Conservation (phyloP, 2,113 vertebrate species). For the Cranoglanis bouderius region DNA sequence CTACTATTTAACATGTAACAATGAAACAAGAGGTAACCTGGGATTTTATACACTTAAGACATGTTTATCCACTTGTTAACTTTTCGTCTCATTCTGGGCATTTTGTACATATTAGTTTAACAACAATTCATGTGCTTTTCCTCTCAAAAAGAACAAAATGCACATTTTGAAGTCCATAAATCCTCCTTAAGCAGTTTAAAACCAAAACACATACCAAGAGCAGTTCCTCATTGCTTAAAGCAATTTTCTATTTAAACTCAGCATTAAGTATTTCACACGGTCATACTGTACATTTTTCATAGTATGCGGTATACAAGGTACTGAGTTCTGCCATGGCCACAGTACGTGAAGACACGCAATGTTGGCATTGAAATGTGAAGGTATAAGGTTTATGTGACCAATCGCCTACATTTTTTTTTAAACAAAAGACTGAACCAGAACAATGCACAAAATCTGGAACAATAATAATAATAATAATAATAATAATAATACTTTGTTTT, state of each 20-base stretch:
- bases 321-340: slow-evolving; percentile 1
- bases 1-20: slow-evolving; percentile 73
- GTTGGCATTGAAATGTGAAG: slow-evolving; percentile 18
- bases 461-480: slow-evolving; percentile 47
- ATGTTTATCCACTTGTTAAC: slow-evolving; percentile 56
- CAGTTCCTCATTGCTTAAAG: slow-evolving; percentile 10
- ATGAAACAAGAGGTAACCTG: slow-evolving; percentile 43
- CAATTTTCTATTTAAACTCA: slow-evolving; percentile 18
- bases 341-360: slow-evolving; percentile 1
- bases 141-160: neutral
- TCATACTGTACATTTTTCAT: slow-evolving; percentile 6
- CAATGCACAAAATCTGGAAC: slow-evolving; percentile 42
- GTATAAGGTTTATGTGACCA: slow-evolving; percentile 14
- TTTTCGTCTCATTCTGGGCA: neutral
- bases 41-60: slow-evolving; percentile 42
- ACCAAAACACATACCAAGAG: slow-evolving; percentile 31
- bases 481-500: slow-evolving; percentile 62
- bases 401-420: neutral
- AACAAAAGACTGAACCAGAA: slow-evolving; percentile 31
- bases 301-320: slow-evolving; percentile 4
- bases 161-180: neutral
- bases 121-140: neutral
- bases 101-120: slow-evolving; percentile 23
- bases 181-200: slow-evolving; percentile 5
- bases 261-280: neutral